phyloP scores from a whole-genome alignment of 2,888 invertebrate species.

The Exephanes ischioxanthus region DNA sequence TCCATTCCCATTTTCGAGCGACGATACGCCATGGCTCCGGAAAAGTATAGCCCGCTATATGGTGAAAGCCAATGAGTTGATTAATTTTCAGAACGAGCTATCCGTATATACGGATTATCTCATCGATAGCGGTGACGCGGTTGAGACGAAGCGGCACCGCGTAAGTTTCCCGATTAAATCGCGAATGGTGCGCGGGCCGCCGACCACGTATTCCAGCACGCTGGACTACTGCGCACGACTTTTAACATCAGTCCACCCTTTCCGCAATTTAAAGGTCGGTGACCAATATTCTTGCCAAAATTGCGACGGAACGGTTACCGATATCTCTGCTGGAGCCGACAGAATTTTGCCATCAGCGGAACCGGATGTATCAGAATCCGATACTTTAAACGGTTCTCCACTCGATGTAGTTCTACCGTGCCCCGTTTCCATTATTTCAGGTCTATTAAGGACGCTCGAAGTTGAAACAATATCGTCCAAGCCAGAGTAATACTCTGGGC shows the following conservation, averaged over 20 bases:
- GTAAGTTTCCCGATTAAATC: neutral
- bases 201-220: neutral
- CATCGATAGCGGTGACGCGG: neutral
- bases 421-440: too few species aligned
- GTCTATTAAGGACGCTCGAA: too few species aligned
- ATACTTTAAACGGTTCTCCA: too few species aligned
- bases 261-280: neutral
- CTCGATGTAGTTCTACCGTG: too few species aligned
- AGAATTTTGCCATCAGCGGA: neutral
- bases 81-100: neutral
- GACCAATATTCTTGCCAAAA: neutral
- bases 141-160: neutral
- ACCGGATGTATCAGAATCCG: neutral
- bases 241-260: neutral
- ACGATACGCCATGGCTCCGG: neutral
- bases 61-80: neutral
- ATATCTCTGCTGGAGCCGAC: neutral
- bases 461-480: too few species aligned
- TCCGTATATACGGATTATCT: neutral
- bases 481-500: too few species aligned
- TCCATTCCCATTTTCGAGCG: neutral
- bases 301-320: neutral
- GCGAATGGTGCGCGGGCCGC: neutral
- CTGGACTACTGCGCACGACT: neutral
- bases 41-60: neutral